phyloP scores from a whole-genome alignment of 2,888 invertebrate species.

The Cataglyphis altisquamis region DNA sequence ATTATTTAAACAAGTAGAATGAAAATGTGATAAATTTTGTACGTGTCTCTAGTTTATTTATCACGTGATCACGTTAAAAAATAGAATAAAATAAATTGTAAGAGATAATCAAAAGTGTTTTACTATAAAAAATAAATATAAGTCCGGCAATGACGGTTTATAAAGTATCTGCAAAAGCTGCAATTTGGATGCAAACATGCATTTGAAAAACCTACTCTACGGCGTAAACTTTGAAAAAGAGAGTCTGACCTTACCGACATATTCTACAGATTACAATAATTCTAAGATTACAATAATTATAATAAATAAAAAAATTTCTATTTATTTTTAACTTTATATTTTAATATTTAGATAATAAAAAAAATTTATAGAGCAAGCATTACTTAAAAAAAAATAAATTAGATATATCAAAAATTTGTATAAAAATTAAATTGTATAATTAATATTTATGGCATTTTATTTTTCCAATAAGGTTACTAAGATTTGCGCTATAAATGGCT shows the following conservation, averaged over 20 bases:
- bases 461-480: slow-evolving; percentile 1
- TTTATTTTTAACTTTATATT: background rate
- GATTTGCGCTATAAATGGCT: too few species aligned
- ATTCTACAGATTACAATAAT: background rate
- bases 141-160: background rate
- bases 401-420: background rate
- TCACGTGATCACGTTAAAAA: background rate
- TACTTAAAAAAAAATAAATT: background rate
- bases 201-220: background rate
- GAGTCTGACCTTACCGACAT: background rate
- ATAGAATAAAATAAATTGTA: background rate
- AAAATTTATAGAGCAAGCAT: too few species aligned
- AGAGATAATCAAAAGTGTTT: background rate
- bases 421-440: background rate
- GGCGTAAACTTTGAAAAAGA: background rate
- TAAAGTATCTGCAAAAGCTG: background rate
- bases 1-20: background rate
- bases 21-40: background rate
- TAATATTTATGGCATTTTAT: background rate
- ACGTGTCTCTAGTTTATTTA: background rate
- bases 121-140: background rate
- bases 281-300: background rate
- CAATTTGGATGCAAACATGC: background rate
- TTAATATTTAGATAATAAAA: background rate
- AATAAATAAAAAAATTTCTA: background rate